Evolutionary conservation across 2,888 invertebrate genomes (phyloP), one percentile per base, ranked within the genome.

Genomic region (Micropterix aruncella): DNA sequence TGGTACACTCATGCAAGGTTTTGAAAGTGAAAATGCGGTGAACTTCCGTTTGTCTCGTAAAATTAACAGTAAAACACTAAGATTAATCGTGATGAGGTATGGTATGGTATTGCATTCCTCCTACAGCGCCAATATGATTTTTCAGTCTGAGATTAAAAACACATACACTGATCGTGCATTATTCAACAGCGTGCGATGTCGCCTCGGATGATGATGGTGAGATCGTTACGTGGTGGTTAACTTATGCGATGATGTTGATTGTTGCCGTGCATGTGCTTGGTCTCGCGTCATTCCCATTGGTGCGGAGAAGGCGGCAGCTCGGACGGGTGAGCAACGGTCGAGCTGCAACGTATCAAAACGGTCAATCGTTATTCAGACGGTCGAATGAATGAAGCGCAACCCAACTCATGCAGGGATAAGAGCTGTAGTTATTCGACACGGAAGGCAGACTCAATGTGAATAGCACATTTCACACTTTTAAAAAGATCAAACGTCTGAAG

Each of bases 281-380:
- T 48, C 66, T 70, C 74, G 63, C 75, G 80, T 87, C 83, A 91
- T 78, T 93, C 90, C 97, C 96, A 97, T 63, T 93, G 90, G 70
- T 95, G 94, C 55, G 96, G 96, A 59, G 95, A 95, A 38, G 96
- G 96, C 60, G 96, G 96, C 70, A 97, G 75, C 75, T 97, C 96
- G 52, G 93, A 93, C 48, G 94, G 92, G 69, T 96, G 95, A 56
- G 97, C 97, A 64, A 97, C 89, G 57, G 91, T 85, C 59, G 95
- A 91, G 78, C 96, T 96, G 82, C 54, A 83, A 80, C 55, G 57
- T n/a, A n/a, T n/a, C n/a, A n/a, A n/a, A n/a, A n/a, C n/a, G n/a
- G n/a, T n/a, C n/a, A n/a, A n/a, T n/a, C n/a, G n/a, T n/a, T n/a
- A n/a, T n/a, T n/a, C n/a, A n/a, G n/a, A n/a, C n/a, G n/a, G n/a